Conservation (phyloP, 2,888 invertebrate genomes). For the Metalampra italica region DNA sequence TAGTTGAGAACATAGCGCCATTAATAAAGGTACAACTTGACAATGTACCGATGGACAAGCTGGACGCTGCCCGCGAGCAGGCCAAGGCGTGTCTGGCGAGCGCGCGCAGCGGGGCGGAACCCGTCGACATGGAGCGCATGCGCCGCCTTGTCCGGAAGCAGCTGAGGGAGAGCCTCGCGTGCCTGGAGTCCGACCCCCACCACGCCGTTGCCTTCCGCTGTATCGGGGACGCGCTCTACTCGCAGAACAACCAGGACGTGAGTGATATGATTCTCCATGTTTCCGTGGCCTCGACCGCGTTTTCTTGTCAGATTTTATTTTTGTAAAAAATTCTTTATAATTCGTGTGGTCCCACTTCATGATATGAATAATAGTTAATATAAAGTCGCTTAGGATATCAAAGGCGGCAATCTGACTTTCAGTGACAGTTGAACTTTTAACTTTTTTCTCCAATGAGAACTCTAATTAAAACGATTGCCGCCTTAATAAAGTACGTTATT, state of each 20-base stretch:
- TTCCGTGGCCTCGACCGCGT: too few species aligned
- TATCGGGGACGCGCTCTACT: conserved; percentile 91
- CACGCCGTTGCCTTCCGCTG: conserved; percentile 86
- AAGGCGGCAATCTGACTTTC: too few species aligned
- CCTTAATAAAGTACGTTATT: too few species aligned
- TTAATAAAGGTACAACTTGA: conserved; percentile 84
- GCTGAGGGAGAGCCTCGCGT: conserved; percentile 82
- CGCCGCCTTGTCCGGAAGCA: conserved; percentile 84
- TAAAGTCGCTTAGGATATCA: too few species aligned
- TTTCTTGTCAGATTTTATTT: too few species aligned
- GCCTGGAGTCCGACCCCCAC: conserved; percentile 87
- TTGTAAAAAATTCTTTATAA: too few species aligned
- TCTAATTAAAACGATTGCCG: too few species aligned
- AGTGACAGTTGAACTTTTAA: too few species aligned
- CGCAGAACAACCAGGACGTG: conserved; percentile 85
- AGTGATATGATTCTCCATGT: conserved; percentile 39
- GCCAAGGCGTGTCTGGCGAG: conserved; percentile 52
- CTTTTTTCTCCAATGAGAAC: too few species aligned
- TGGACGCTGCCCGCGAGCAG: conserved; percentile 79
- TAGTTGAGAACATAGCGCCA: conserved; percentile 85
- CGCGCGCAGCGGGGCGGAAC: conserved; percentile 52
- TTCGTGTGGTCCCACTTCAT: too few species aligned
- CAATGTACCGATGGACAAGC: conserved; percentile 85
- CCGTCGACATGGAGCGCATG: conserved; percentile 87
- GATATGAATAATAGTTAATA: too few species aligned